A percentile compares a stretch with the other conserved stretches of the same genome.
Evolutionary conservation across 2,797 vertebrate species (phyloP).

Genomic region (Sphaeramia orbicularis): DNA sequence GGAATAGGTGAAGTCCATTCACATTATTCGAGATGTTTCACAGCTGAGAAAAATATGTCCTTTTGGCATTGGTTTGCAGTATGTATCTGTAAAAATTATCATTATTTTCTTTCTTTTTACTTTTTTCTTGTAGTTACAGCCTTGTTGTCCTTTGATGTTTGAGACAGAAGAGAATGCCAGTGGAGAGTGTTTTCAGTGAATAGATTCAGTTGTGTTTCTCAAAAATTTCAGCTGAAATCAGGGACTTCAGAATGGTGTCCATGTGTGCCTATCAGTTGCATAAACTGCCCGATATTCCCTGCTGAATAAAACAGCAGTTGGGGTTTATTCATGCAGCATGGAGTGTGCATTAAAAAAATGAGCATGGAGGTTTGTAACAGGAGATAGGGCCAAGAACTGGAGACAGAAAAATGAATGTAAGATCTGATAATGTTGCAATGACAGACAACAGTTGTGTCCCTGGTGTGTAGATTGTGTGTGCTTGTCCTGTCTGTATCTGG

Average conservation of each 20-base stretch:
- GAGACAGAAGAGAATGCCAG: too few relatives aligned
- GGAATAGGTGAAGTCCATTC: too few relatives aligned
- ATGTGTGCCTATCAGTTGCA: background rate
- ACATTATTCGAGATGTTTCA: too few relatives aligned
- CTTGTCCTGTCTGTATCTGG: background rate
- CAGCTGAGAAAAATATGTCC: too few relatives aligned
- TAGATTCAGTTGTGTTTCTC: background rate
- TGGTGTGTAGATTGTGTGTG: conserved; percentile 4
- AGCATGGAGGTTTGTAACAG: background rate
- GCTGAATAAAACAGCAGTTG: background rate
- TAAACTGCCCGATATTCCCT: background rate
- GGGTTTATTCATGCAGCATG: background rate
- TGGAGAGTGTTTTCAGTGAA: background rate
- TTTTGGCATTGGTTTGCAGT: too few relatives aligned
- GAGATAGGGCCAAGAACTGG: too few relatives aligned
- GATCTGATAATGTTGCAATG: conserved; percentile 11
- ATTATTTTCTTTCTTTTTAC: too few relatives aligned
- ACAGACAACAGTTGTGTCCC: background rate
- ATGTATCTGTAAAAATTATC: too few relatives aligned
- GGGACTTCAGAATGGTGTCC: background rate
- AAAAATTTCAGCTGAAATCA: background rate
- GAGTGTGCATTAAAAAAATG: background rate
- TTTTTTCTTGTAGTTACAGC: too few relatives aligned
- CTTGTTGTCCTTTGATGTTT: too few relatives aligned
- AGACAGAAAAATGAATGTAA: background rate